phyloP scores from a whole-genome alignment of 2,888 invertebrate species.

The Cheilosia variabilis region DNA sequence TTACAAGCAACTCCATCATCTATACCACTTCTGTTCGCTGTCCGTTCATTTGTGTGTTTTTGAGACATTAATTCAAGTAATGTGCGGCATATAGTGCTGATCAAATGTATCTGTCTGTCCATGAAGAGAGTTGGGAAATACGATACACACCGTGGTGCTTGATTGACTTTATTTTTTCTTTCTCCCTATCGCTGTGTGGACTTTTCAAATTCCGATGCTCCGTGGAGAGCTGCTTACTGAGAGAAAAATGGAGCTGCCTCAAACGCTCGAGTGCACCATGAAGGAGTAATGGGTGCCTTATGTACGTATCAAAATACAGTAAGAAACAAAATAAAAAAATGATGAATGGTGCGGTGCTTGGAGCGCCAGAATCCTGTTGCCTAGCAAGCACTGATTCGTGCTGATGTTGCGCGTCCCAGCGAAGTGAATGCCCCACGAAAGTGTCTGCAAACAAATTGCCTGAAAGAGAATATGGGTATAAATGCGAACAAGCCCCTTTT shows the following conservation, averaged over 20 bases:
- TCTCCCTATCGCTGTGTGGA: neutral
- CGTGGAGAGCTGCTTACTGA: neutral
- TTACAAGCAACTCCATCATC: slow-evolving; percentile 74
- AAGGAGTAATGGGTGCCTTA: neutral
- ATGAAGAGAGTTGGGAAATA: slow-evolving; percentile 57
- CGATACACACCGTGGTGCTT: slow-evolving; percentile 45
- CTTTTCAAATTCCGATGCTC: slow-evolving; percentile 11
- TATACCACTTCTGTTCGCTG: slow-evolving; percentile 69
- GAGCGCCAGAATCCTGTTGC: slow-evolving; percentile 47
- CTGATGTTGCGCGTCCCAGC: slow-evolving; percentile 6
- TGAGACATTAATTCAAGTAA: slow-evolving; percentile 59
- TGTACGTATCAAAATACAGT: slow-evolving; percentile 9
- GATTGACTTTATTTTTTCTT: slow-evolving; percentile 26
- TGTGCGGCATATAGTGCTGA: slow-evolving; percentile 32
- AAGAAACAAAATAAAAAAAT: too few relatives aligned
- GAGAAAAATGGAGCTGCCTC: slow-evolving; percentile 12
- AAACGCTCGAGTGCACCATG: slow-evolving; percentile 32
- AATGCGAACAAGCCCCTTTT: slow-evolving; percentile 42
- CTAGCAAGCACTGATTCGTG: slow-evolving; percentile 10
- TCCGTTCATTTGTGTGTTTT: slow-evolving; percentile 64
- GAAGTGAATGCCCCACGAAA: slow-evolving; percentile 36
- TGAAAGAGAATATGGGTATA: slow-evolving; percentile 33
- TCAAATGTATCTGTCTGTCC: slow-evolving; percentile 1
- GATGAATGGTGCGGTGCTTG: neutral
- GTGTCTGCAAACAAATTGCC: slow-evolving; percentile 51